Percentiles rank a stretch among this genome's conserved stretches.
phyloP scores from a whole-genome alignment of 2,888 invertebrate genomes.

The Philereme transversata region DNA sequence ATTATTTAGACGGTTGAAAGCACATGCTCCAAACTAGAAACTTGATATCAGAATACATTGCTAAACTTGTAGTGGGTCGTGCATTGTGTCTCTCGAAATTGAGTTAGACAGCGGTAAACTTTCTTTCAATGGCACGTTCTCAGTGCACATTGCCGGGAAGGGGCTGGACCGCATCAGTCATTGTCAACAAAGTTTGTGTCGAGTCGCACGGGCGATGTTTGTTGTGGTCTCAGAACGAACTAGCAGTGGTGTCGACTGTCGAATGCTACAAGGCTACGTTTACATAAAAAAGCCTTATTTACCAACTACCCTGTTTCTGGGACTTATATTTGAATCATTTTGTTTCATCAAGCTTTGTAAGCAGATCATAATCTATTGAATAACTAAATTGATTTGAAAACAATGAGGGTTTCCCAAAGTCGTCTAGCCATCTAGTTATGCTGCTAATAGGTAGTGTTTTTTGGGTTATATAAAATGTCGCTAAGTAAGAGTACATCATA shows the following conservation, averaged over 20 bases:
- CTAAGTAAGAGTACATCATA: too few relatives aligned
- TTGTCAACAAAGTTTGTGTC: slow-evolving; percentile 76
- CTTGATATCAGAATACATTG: slow-evolving; percentile 54
- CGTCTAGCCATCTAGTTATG: too few relatives aligned
- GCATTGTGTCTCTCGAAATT: slow-evolving; percentile 63
- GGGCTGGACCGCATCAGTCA: slow-evolving; percentile 64
- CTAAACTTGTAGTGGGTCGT: slow-evolving; percentile 58
- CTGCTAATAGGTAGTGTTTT: too few relatives aligned
- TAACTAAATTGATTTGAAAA: too few relatives aligned
- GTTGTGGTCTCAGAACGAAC: slow-evolving; percentile 56
- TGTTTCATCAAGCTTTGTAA: too few relatives aligned
- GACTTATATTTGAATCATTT: too few relatives aligned
- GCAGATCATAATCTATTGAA: too few relatives aligned
- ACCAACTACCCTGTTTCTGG: too few relatives aligned
- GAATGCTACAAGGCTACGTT: slow-evolving; percentile 9
- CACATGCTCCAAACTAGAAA: slow-evolving; percentile 41
- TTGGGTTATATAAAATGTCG: too few relatives aligned
- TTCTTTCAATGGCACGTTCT: slow-evolving; percentile 59
- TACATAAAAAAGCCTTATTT: too few relatives aligned
- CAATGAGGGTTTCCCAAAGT: too few relatives aligned
- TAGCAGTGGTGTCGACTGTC: slow-evolving; percentile 40
- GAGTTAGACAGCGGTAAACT: slow-evolving; percentile 61
- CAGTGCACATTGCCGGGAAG: slow-evolving; percentile 61
- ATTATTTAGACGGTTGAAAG: slow-evolving; percentile 37
- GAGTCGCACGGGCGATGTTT: slow-evolving; percentile 57